These are phyloP conservation scores for Amphiprion clarkii DNA, from an alignment of 2,797 vertebrate species.

Conservation along the genomic window DNA sequence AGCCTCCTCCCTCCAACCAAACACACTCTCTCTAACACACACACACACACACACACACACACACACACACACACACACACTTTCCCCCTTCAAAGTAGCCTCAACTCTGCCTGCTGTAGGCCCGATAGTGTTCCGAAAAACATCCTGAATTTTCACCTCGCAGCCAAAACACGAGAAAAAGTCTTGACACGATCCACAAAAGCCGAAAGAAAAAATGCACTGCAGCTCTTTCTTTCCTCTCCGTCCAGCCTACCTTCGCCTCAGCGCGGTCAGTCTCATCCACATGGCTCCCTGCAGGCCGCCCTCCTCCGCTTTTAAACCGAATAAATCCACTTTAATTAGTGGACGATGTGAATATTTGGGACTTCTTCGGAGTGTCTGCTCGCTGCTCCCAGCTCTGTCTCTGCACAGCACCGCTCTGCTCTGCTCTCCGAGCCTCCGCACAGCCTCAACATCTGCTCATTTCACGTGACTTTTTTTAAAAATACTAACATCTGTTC, in stretches of 20 bases:
- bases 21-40: slow-evolving; percentile 3
- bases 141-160: too few relatives aligned
- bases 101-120: neutral
- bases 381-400: slow-evolving; percentile 62
- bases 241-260: too few relatives aligned
- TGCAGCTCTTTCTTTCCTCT: too few relatives aligned
- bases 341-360: slow-evolving; percentile 17
- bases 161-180: too few relatives aligned
- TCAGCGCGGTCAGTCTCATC: slow-evolving; percentile 14
- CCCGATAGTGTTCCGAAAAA: too few relatives aligned
- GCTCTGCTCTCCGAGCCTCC: slow-evolving; percentile 81
- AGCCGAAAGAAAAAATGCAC: too few relatives aligned
- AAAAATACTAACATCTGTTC: slow-evolving; percentile 95
- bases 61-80: slow-evolving; percentile 19
- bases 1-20: slow-evolving; percentile 24
- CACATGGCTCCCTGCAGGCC: slow-evolving; percentile 28
- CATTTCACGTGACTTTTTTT: slow-evolving; percentile 91
- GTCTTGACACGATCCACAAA: too few relatives aligned
- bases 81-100: neutral
- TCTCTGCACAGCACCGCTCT: slow-evolving; percentile 72
- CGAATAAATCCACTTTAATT: too few relatives aligned
- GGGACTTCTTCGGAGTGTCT: slow-evolving; percentile 49
- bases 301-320: neutral
- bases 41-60: slow-evolving; percentile 1
- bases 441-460: slow-evolving; percentile 93